A percentile compares a stretch with the other conserved stretches of the same genome.
These are phyloP conservation scores for Pristis pectinata DNA, from an alignment of 2,797 vertebrate genomes.

Conservation along the genomic window DNA sequence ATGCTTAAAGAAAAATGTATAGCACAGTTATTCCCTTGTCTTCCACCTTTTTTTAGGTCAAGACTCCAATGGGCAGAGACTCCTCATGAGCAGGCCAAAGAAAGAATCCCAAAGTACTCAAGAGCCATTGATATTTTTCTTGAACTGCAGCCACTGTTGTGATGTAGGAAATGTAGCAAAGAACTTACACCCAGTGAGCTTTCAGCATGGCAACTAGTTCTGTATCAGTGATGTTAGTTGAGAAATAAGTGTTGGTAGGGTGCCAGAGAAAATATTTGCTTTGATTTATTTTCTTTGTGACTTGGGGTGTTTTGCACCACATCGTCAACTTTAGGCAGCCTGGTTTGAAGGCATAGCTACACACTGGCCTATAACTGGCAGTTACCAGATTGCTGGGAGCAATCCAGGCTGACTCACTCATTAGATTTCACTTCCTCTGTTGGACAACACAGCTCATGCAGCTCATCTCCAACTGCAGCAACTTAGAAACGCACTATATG, in stretches of 20 bases:
- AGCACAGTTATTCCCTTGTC: neutral
- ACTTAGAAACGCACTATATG: neutral
- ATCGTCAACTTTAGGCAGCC: neutral
- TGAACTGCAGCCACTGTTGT: no score
- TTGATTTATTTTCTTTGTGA: neutral
- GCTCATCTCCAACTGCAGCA: neutral
- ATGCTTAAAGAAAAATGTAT: neutral
- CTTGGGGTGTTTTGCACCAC: neutral
- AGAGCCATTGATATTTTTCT: no score
- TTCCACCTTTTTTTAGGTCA: neutral
- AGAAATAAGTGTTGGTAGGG: no score
- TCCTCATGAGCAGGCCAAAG: neutral
- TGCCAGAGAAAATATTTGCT: no score
- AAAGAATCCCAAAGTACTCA: neutral
- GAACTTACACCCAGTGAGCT: no score
- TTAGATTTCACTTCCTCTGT: neutral
- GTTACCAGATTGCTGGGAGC: neutral
- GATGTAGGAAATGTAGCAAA: no score
- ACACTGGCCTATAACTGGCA: neutral
- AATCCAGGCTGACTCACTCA: neutral
- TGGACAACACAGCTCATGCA: neutral
- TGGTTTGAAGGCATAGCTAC: neutral
- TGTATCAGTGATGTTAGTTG: neutral
- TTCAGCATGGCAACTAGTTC: no score
- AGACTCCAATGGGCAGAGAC: neutral